Percentiles rank a stretch among this genome's conserved stretches.
Evolutionary conservation across 2,113 vertebrate genomes (phyloP).

Genomic region (Onychostoma macrolepis): DNA sequence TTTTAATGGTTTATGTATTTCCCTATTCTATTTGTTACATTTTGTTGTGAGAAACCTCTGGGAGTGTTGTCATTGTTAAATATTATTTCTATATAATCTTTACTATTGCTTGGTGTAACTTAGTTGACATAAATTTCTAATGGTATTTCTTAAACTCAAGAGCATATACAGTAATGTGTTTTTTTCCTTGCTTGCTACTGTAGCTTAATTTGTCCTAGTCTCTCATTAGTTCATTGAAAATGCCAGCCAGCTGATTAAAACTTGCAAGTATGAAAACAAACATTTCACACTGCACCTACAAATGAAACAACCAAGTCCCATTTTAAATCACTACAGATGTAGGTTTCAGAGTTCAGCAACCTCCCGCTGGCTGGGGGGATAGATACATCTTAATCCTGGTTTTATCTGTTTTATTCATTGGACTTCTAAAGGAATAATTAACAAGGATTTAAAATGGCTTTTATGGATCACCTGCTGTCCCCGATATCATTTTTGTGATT

Average conservation of each 20-base stretch:
- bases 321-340: constrained; percentile 61
- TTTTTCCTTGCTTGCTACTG: not conserved
- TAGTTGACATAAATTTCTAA: constrained; percentile 1
- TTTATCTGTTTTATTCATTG: constrained; percentile 80
- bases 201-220: constrained; percentile 13
- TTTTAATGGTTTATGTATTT: constrained; percentile 60
- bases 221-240: constrained; percentile 38
- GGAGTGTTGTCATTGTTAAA: constrained; percentile 37
- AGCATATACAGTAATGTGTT: not conserved
- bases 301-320: constrained; percentile 50
- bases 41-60: constrained; percentile 22
- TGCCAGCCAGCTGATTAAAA: constrained; percentile 46
- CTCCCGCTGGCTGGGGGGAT: constrained; percentile 56
- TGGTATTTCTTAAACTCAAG: constrained; percentile 18
- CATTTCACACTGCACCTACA: not conserved
- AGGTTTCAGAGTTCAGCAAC: constrained; percentile 64
- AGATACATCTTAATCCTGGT: constrained; percentile 68
- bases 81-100: constrained; percentile 40
- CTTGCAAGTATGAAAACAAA: constrained; percentile 29
- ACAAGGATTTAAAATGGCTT: constrained; percentile 82
- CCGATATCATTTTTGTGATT: constrained; percentile 82
- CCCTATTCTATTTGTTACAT: not conserved
- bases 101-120: constrained; percentile 27
- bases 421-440: constrained; percentile 82
- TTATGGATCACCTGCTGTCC: constrained; percentile 85